Evolutionary conservation across 2,797 vertebrate genomes (phyloP), one percentile per base, ranked within the genome.

Genomic region (Erpetoichthys calabaricus): DNA sequence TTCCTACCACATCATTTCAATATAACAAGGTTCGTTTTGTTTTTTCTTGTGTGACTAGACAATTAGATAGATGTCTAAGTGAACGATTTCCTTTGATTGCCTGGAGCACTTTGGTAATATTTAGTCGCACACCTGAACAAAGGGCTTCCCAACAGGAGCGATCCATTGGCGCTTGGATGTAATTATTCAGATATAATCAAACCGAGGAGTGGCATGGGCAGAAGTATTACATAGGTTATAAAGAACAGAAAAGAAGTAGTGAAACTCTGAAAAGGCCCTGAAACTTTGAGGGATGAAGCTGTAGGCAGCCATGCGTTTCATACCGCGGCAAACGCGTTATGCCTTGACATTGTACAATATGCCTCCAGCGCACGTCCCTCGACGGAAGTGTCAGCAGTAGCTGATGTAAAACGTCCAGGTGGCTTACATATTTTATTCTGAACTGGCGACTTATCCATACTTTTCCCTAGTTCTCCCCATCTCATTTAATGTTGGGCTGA

Each of bases 1-100:
- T 1, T 25, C 25, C 25, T 25, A 25, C 25, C 25, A 25, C 25
- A 25, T 25, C 25, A 25, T 25, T 25, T 25, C 25, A 25, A 25
- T 25, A 25, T 25, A 25, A 25, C 25, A 25, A 25, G 25, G 25
- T 25, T 25, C 25, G 25, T 53, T 45, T 47, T 44, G 10, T 6
- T 42, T 8, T 6, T n/a, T 8, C 46, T n/a, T 59, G 4, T 53
- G 10, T 42, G 8, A 42, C 50, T 42, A 45, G 7, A 53, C n/a
- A 45, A 54, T 43, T 53, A 8, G 45, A 45, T 53, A 41, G 51
- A 58, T 58, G 41, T 58, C 57, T 7, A 59, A 59, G 44, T 44
- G 9, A 57, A 42, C 55, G 44, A 4, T 9, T 41, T 58, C 52
- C 47, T 58, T 58, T 51, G 7, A 57, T 57, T 58, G 45, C 51